Evolutionary conservation across 2,797 vertebrate genomes (phyloP), one percentile per base, ranked within the genome.

Genomic region (Tokudaia muenninki): DNA sequence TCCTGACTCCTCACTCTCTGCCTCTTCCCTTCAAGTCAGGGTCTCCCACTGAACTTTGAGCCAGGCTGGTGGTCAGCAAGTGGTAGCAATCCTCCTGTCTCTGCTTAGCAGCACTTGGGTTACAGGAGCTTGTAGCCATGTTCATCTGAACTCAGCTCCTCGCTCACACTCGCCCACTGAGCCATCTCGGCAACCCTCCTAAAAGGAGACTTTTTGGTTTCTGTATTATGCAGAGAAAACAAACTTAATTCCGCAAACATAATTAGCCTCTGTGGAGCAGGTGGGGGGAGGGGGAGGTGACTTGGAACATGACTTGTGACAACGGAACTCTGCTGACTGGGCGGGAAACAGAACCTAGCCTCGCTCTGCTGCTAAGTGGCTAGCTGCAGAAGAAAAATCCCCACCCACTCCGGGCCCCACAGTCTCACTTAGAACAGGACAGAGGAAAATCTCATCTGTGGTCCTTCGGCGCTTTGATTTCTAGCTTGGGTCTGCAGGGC

Each of bases 311-410:
- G 44, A 22, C 5, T 16, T 1, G 1, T 3, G 72, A 52, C 24
- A 24, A 67, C 4, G 79, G 78, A 93, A 83, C 80, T 31, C 75
- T 75, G 72, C 44, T 94, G 65, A 24, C 37, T 37, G 90, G 83
- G 82, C 75, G 93, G 89, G 90, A 94, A 94, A 70, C 12, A 87
- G n/a, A 87, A 3, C 12, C 24, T 0, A 19, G 79, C 74, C 80
- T 78, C 13, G 6, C 37, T 47, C 61, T 55, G 92, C 90, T 83
- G 52, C 90, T 50, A 19, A 70, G 31, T 22, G 75, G 74, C 52
- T 34, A 31, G 75, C 31, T 83, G 70, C 52, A 41, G 80, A n/a
- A 88, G 87, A 95, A 80, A 95, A 96, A 75, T 84, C 94, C 93
- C 89, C 90, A 77, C 87, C 65, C 65, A 81, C 88, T 79, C 26